phyloP scores from a whole-genome alignment of 1,140 invertebrate genomes.

The Araneus ventricosus region DNA sequence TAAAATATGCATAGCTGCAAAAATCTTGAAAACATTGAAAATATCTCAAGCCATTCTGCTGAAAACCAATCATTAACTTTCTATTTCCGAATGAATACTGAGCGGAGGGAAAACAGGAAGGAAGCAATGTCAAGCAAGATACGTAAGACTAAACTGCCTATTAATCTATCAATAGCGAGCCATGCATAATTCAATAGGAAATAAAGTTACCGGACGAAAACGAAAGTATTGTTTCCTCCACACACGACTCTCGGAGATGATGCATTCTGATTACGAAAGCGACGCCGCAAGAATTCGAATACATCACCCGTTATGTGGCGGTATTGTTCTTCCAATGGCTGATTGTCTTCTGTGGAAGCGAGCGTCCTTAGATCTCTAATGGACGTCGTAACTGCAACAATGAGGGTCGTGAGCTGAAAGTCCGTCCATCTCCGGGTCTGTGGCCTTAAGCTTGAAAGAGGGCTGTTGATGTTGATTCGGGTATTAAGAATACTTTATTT shows the following conservation, averaged over 20 bases:
- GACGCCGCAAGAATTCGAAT: conserved; percentile 12
- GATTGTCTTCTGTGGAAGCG: not conserved
- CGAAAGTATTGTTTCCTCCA: not conserved
- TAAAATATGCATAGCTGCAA: no score
- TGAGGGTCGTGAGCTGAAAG: not conserved
- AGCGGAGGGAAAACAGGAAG: not conserved
- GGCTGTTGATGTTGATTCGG: not conserved
- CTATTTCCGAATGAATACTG: no score
- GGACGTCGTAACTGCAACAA: not conserved
- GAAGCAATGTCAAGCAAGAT: not conserved
- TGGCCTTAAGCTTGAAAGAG: not conserved
- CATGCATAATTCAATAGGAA: conserved; percentile 5
- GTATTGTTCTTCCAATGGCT: conserved; percentile 11
- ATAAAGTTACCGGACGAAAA: not conserved
- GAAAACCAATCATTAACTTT: no score
- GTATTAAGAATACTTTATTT: not conserved
- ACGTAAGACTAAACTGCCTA: conserved; percentile 3
- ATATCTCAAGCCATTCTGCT: no score
- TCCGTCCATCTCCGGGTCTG: not conserved
- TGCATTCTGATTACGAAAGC: conserved; percentile 6
- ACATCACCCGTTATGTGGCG: not conserved
- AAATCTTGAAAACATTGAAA: no score
- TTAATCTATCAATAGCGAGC: not conserved
- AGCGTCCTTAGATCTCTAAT: not conserved
- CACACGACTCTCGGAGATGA: not conserved